Evolutionary conservation across 2,797 vertebrate species (phyloP), one percentile per base, ranked within the genome.

Genomic region (Acomys russatus): DNA sequence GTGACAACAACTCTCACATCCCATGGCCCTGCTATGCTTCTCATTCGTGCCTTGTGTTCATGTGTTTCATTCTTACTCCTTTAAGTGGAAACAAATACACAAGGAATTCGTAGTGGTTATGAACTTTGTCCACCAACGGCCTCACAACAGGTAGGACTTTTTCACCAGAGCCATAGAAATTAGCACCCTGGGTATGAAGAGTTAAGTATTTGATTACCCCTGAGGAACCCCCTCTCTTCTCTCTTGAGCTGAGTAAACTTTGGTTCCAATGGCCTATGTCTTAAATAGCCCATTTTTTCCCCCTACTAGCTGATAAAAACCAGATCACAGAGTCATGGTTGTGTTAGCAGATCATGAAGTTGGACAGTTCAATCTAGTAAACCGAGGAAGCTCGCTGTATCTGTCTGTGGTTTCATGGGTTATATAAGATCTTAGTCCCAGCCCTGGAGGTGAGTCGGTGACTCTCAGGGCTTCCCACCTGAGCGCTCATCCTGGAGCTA

Each of bases 371-470:
- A 28, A 33, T n/a, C n/a, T 23, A 54, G 51, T 38, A 59, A 77
- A 2, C 17, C 23, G n/a, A 28, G 61, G 68, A 30, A 35, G 12
- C 22, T 66, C 38, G 73, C 86, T 74, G 64, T 3, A 9, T 11
- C 22, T 1, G 1, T 11, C 17, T 1, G 1, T 12, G 23, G 38
- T 12, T 30, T 14, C 4, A 9, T 35, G 9, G 28, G 25, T 7
- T 61, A 61, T 1, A 4, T 20, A 51, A 7, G 44, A 2, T 3
- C 51, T 71, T n/a, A 30, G n/a, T 59, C 20, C 8, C n/a, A 11
- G 61, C 0, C 17, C 5, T 0, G 0, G 61, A 78, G n/a, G 30
- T 25, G 51, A 95, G 64, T 44, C n/a, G 4, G 0, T 0, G 23
- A 70, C 0, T 9, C 18, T 38, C 77, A 78, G 61, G 23, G 63